Base-by-base conservation (phyloP, 2,113 vertebrate species). In the Spea multiplicata region DNA sequence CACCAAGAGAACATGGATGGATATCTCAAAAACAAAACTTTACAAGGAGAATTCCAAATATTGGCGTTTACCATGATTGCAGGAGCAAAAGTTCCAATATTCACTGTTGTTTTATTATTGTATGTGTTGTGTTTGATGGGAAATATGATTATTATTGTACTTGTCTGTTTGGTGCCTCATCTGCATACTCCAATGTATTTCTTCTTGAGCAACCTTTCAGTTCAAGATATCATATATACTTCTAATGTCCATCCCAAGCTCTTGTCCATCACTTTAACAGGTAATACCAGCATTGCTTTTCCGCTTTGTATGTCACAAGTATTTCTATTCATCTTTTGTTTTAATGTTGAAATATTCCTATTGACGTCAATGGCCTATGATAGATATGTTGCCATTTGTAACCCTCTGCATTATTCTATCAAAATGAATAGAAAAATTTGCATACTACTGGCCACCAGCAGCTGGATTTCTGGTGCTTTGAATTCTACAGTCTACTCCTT, bases 351-450 rank as follows among this genome's bases (percentile, higher is more conserved):
- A 44, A 53, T 59, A 7, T 59, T 73, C 17, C 71, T 73, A 3
- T n/a, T 73, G 10, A 45, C 50, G 3, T 76, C 50, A 10, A 76
- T 76, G 74, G 45, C 74, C n/a, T 73, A 73, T 73, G 71, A 73
- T 17, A 44, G 71, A 5, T 73, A 73, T 47, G 71, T 73, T 13
- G 71, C 71, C 8, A 47, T 73, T 6, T 73, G 71, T 61, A 73
- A 46, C 2, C 44, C 71, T 8, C 55, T 73, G 8, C 44, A 47
- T 8, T 73, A 73, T 62, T 17, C 45, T 14, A 7, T 44, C 8
- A n/a, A 52, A 4, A 44, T 76, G 45, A 76, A 6, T 17, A 68
- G 44, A 13, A 50, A 30, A 7, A 13, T 68, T 7, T 66, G 50
- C 55, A n/a, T 5, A 13, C 5, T 52, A 14, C 8, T 76, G 44